A percentile compares a stretch with the other conserved stretches of the same genome.
Conservation (phyloP, 92 coral and sea anemone genomes). For the Phymanthus crucifer region DNA sequence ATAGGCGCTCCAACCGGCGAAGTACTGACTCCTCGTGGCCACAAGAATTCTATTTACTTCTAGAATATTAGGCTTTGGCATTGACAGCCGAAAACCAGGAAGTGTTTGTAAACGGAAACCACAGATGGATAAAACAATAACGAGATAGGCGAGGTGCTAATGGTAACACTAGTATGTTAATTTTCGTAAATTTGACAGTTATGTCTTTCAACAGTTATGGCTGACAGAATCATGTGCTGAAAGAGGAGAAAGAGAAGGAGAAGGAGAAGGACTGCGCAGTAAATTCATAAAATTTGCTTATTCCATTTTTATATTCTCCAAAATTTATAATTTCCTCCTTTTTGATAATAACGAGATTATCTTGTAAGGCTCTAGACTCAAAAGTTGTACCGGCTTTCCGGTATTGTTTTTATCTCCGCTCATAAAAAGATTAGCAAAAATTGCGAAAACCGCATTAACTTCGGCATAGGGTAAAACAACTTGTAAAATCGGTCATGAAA, state of each 20-base stretch:
- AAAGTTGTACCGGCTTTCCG: background rate
- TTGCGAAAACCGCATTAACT: background rate
- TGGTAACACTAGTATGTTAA: background rate
- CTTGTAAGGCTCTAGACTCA: background rate
- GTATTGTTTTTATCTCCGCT: background rate
- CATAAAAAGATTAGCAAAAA: background rate
- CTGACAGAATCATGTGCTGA: background rate
- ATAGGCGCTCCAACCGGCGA: constrained; percentile 3
- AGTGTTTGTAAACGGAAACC: constrained; percentile 3
- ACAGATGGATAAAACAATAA: background rate
- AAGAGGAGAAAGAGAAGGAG: background rate
- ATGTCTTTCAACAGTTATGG: background rate
- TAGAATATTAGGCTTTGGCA: background rate
- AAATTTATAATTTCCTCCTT: background rate
- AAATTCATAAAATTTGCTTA: too few relatives aligned
- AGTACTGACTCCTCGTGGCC: background rate
- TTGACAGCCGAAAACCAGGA: background rate
- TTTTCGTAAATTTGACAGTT: background rate
- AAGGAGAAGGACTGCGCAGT: background rate
- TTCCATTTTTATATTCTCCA: too few relatives aligned
- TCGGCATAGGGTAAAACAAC: background rate
- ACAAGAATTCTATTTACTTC: background rate
- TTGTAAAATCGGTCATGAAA: too few relatives aligned
- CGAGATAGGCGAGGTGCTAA: background rate
- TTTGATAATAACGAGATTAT: background rate